Conservation (phyloP, 2,888 invertebrate genomes). For the Agriopis marginaria region DNA sequence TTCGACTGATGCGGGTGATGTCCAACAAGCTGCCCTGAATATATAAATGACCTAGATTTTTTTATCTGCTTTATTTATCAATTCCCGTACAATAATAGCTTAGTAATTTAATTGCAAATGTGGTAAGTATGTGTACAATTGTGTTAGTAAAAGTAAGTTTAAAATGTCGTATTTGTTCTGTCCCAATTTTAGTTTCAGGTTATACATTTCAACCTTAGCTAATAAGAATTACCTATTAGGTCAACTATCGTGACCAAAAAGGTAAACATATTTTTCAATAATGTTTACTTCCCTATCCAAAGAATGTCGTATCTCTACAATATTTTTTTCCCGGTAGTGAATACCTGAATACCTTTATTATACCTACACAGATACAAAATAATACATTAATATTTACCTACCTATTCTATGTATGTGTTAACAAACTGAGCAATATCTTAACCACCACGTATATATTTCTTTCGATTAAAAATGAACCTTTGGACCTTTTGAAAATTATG, state of each 20-base stretch:
- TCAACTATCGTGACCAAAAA: not conserved
- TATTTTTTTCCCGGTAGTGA: not conserved
- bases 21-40: not conserved
- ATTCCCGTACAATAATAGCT: not conserved
- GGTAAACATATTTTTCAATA: not conserved
- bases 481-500: not conserved
- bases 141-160: too few species aligned
- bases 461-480: not conserved
- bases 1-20: not conserved
- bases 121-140: too few species aligned
- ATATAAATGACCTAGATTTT: not conserved
- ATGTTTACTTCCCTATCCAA: not conserved
- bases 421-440: not conserved
- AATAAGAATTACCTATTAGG: not conserved
- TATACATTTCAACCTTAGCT: not conserved
- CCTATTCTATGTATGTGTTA: not conserved
- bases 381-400: not conserved
- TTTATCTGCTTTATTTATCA: constrained; percentile 1
- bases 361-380: not conserved
- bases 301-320: not conserved
- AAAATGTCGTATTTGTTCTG: not conserved
- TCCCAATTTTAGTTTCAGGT: not conserved
- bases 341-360: not conserved
- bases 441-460: not conserved
- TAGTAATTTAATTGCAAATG: too few species aligned